Evolutionary conservation across 2,888 invertebrate species (phyloP), one percentile per base, ranked within the genome.

Genomic region (Habrosyne pyritoides): DNA sequence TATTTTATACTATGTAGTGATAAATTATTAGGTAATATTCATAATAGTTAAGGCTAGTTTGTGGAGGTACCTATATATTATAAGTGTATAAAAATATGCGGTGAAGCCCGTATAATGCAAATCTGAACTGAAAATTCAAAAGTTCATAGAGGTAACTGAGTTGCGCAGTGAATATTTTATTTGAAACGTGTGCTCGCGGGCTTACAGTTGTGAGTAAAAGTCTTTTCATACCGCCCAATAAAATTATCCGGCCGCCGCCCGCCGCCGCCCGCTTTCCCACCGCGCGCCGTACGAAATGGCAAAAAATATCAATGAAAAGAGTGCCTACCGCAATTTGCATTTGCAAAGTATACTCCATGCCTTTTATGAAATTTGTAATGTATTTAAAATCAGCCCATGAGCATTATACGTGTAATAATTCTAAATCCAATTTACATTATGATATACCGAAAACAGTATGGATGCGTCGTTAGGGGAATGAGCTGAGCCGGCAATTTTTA

Each of bases 161-260:
- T 64, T 68, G 61, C 53, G 64, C 62, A 63, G 65, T 70, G 73
- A 75, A 77, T 77, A 76, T 71, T 75, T 75, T 68, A 76, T 73
- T 64, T 59, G 53, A 61, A 69, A 62, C 55, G 58, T 70, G 66
- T 61, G 61, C 61, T 66, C 57, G 56, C 58, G 54, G 58, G 61
- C 63, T 67, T 63, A 66, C 61, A 66, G 63, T 63, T 61, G 53
- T 59, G 62, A 60, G 57, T 53, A 51, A 65, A 61, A 57, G 57
- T 56, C 62, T 57, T 63, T 66, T 62, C 62, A 63, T 67, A 61
- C 57, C 52, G 55, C 52, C 55, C 54, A 57, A 64, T 61, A 55
- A 61, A 59, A 64, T 64, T 64, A 64, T 2, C 28, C 22, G 10
- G n/a, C 14, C 14, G 42, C 42, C 73, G 57, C 58, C 66, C 56